A percentile compares a stretch with the other conserved stretches of the same genome.
Conservation (phyloP, 2,888 invertebrate species). For the Leptinotarsa rubiginosa region DNA sequence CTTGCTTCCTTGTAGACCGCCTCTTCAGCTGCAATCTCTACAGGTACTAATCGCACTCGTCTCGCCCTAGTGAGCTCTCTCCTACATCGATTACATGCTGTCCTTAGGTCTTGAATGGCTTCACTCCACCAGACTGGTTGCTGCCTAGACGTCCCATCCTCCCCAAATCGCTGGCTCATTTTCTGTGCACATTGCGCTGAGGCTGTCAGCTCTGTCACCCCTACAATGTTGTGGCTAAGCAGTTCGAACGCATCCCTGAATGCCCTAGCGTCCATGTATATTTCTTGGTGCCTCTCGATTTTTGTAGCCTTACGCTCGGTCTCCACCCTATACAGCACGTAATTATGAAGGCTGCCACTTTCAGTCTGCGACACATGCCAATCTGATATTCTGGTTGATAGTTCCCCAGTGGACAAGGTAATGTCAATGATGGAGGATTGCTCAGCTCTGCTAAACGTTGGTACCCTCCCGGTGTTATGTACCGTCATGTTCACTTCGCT, state of each 20-base stretch:
- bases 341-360: too few relatives aligned
- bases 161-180: too few relatives aligned
- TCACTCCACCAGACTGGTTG: not conserved
- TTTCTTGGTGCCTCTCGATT: too few relatives aligned
- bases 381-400: not conserved
- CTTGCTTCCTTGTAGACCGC: not conserved
- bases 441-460: constrained; percentile 22
- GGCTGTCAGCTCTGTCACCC: not conserved
- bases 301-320: too few relatives aligned
- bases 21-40: not conserved
- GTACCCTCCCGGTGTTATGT: not conserved
- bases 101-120: not conserved
- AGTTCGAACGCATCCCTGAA: not conserved
- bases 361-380: too few relatives aligned
- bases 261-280: not conserved
- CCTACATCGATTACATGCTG: not conserved
- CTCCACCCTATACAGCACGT: too few relatives aligned
- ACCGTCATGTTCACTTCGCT: constrained; percentile 1
- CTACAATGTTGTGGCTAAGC: not conserved
- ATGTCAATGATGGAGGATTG: constrained; percentile 22
- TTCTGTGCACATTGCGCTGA: too few relatives aligned
- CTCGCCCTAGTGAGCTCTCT: constrained; percentile 1
- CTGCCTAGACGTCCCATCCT: too few relatives aligned
- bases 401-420: constrained; percentile 15
- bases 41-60: not conserved